Conservation (phyloP, 2,888 invertebrate species). For the Nomada goodeniana region DNA sequence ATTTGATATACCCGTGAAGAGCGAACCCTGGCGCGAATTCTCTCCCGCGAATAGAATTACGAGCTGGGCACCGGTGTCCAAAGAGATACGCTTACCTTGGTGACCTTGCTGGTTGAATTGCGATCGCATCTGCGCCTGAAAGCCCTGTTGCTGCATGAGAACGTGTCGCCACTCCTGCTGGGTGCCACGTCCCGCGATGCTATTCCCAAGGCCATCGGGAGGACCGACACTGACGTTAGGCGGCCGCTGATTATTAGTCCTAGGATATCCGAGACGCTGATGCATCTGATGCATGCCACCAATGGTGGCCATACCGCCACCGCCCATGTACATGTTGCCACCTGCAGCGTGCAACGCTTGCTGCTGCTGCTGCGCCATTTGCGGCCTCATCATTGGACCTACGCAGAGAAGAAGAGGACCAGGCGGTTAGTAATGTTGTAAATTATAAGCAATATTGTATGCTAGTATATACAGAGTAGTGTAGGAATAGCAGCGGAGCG, state of each 20-base stretch:
- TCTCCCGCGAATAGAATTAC: slow-evolving; percentile 5
- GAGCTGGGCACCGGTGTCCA: not conserved
- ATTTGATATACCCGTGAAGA: not conserved
- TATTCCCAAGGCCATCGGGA: slow-evolving; percentile 85
- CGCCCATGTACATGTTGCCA: slow-evolving; percentile 84
- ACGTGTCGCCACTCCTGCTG: slow-evolving; percentile 87
- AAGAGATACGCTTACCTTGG: slow-evolving; percentile 77
- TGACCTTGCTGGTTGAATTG: slow-evolving; percentile 85
- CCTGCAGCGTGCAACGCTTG: slow-evolving; percentile 84
- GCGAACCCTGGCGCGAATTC: not conserved
- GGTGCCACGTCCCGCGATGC: slow-evolving; percentile 84
- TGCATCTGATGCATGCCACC: slow-evolving; percentile 84
- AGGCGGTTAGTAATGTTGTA: not conserved
- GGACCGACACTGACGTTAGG: slow-evolving; percentile 87
- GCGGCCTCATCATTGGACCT: slow-evolving; percentile 90
- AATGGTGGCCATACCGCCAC: slow-evolving; percentile 82
- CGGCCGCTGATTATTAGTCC: slow-evolving; percentile 86
- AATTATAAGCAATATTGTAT: not conserved
- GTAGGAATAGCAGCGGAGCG: no score
- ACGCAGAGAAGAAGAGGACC: slow-evolving; percentile 26
- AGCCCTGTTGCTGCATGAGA: slow-evolving; percentile 87
- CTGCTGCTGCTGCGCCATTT: slow-evolving; percentile 86
- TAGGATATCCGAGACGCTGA: slow-evolving; percentile 83
- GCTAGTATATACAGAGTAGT: not conserved
- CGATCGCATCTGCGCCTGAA: slow-evolving; percentile 85